phyloP scores from a whole-genome alignment of 2,113 vertebrate species.

The Oryzias woworae region DNA sequence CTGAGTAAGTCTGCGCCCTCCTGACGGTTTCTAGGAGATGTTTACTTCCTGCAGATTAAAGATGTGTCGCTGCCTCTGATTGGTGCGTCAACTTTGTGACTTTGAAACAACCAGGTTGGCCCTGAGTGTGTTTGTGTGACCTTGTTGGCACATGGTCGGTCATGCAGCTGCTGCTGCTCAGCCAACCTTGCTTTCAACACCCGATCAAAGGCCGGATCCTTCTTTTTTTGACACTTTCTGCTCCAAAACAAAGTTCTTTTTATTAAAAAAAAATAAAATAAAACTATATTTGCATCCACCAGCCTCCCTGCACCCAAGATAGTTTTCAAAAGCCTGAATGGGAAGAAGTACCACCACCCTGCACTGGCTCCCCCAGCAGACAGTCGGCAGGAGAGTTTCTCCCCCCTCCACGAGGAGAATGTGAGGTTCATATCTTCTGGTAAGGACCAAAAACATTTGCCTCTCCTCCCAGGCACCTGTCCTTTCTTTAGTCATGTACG shows the following conservation, averaged over 20 bases:
- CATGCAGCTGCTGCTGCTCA: slow-evolving; percentile 57
- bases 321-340: slow-evolving; percentile 88
- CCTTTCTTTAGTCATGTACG: slow-evolving; percentile 1
- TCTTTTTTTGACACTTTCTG: not conserved
- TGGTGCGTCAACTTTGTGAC: slow-evolving; percentile 8
- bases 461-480: not conserved
- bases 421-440: slow-evolving; percentile 88
- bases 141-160: slow-evolving; percentile 74
- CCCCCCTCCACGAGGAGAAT: slow-evolving; percentile 86
- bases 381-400: slow-evolving; percentile 78
- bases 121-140: slow-evolving; percentile 70
- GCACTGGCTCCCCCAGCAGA: slow-evolving; percentile 61
- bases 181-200: slow-evolving; percentile 3
- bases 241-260: not conserved
- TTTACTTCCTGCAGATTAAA: too few species aligned
- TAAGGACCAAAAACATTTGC: slow-evolving; percentile 53
- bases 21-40: too few species aligned
- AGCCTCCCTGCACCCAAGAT: slow-evolving; percentile 82
- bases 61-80: not conserved
- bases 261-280: not conserved
- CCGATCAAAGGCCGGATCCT: not conserved
- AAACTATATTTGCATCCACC: not conserved
- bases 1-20: slow-evolving; percentile 59
- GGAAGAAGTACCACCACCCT: slow-evolving; percentile 78
- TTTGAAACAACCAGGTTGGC: slow-evolving; percentile 32